A percentile compares a stretch with the other conserved stretches of the same genome.
Evolutionary conservation across 2,888 invertebrate species (phyloP).

Genomic region (Auanema sp.): DNA sequence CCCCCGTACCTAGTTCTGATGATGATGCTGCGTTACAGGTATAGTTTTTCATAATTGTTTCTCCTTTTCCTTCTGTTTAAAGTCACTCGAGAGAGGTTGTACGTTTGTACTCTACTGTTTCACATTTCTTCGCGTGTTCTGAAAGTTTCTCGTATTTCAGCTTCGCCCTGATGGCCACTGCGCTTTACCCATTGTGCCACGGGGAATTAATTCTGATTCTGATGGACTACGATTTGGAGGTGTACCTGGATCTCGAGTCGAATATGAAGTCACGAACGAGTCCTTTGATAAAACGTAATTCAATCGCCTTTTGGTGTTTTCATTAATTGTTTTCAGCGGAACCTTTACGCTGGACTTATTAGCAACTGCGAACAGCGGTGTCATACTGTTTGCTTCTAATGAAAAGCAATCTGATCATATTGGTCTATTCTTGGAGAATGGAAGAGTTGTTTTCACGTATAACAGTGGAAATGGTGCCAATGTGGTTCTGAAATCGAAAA

Average conservation of each 20-base stretch:
- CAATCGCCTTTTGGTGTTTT: too few species aligned
- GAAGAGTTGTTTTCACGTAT: constrained; percentile 80
- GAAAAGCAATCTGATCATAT: constrained; percentile 74
- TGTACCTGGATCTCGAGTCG: constrained; percentile 63
- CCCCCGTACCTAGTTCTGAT: too few species aligned
- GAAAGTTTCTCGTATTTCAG: too few species aligned
- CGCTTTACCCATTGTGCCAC: constrained; percentile 46
- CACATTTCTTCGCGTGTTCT: too few species aligned
- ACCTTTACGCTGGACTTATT: constrained; percentile 80
- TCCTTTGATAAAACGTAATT: constrained; percentile 50
- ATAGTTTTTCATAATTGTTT: too few species aligned
- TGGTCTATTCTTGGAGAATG: constrained; percentile 83
- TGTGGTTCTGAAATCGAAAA: constrained; percentile 36
- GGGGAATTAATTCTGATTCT: constrained; percentile 47
- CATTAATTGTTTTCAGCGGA: too few species aligned
- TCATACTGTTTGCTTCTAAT: constrained; percentile 79
- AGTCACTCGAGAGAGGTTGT: neutral
- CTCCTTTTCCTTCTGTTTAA: too few species aligned
- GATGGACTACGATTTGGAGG: constrained; percentile 65
- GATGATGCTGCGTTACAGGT: too few species aligned
- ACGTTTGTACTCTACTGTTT: neutral
- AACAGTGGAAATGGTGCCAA: constrained; percentile 76
- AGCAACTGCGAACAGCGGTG: constrained; percentile 77
- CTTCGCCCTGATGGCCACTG: constrained; percentile 44
- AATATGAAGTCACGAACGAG: constrained; percentile 61